Evolutionary conservation across 1,140 invertebrate species (phyloP), one percentile per base, ranked within the genome.

Genomic region (Augochlora pura): DNA sequence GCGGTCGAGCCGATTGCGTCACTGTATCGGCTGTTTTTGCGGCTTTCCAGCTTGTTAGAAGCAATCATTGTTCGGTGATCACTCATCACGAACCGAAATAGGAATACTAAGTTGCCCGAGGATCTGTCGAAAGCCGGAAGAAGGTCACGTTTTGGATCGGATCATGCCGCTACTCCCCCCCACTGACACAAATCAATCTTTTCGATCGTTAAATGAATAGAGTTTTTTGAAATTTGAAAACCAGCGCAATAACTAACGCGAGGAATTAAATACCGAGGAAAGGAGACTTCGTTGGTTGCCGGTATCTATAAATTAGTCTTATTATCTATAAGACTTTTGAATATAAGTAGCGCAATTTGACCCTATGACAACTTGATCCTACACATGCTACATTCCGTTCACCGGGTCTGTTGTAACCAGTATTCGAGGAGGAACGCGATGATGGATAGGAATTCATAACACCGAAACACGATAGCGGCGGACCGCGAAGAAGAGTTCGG

Each of bases 361-460:
- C n/a, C n/a, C n/a, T n/a, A n/a, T n/a, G n/a, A n/a, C n/a, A n/a
- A n/a, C n/a, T 32, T 4, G 32, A 32, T 4, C 32, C 32, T 4
- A 4, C 32, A 4, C 32, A 32, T 32, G 4, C 21, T 71, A 18
- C 18, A 52, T 71, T 63, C 54, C 59, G 59, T 71, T 71, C 67
- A 71, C 32, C 68, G 46, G 14, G 49, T 54, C 75, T n/a, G 70
- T 77, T 71, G 75, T 71, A 27, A 77, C 12, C 14, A 66, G 9
- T 52, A 60, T 63, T 54, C 14, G 38, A 73, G 18, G 62, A 14
- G 27, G 25, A 57, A 63, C 32, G 39, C 60, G 25, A 42, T 60
- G 39, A 83, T 42, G 59, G 73, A 68, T 73, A 83, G 67, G 70
- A 77, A 85, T 73, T 85, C 64, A 59, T 66, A 70, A 86, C 63